Evolutionary conservation across 2,113 vertebrate genomes (phyloP), one percentile per base, ranked within the genome.

Genomic region (Galbula dea): DNA sequence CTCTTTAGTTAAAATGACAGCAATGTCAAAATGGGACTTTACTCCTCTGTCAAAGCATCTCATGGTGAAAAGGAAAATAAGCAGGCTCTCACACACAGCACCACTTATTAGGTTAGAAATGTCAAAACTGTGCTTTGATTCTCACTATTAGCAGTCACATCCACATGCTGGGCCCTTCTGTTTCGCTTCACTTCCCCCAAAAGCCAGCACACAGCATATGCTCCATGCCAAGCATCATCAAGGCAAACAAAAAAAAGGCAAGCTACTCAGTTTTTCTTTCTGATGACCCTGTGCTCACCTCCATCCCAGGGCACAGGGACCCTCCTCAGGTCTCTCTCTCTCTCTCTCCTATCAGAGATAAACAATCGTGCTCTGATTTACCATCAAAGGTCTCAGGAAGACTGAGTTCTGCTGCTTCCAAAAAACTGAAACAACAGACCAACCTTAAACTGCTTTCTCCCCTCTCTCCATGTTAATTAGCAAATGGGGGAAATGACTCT

Each of bases 1-100:
- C 94, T 95, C 91, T 96, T 95, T 94, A 96, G 95, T 96, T 95
- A 94, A 96, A 96, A 93, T 95, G 95, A 96, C 96, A 96, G 95
- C 81, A 95, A 96, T 17, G 94, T 96, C 96, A 96, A 95, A 96
- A 91, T 94, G 93, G 96, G 96, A 96, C 96, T 96, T 91, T 94
- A 95, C 95, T 95, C 79, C 87, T 91, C 96, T 96, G 95, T 96
- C 96, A 95, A 96, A 94, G 82, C 94, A 94, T 88, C 93, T 91
- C 93, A 63, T 83, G 91, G 89, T 95, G 91, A 95, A 95, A 96
- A 94, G 79, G 93, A 96, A 96, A 96, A 96, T 96, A 96, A 95
- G 95, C 94, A 96, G 91, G 89, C 91, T 92, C 95, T 88, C 65
- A 4, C 82, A 48, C 0, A 7, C 94, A 89, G 89, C 93, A 80